Evolutionary conservation across 1,140 invertebrate genomes (phyloP), one percentile per base, ranked within the genome.

Genomic region (Tetramorium alpestre): DNA sequence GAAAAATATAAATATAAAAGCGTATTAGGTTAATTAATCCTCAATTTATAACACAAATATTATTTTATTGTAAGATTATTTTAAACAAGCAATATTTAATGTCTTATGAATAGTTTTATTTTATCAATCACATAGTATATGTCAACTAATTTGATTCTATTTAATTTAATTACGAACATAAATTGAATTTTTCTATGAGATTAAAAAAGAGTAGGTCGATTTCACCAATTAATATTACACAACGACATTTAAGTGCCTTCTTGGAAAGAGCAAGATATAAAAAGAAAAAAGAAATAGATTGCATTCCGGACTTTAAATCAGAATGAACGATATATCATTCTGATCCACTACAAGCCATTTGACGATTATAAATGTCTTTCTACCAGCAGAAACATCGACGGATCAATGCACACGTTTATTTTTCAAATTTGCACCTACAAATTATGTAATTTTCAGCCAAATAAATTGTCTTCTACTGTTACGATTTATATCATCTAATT

Each of bases 401-500:
- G n/a, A 25, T 33, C 38, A 1, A 47, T 10, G 38, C 22, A 78
- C 10, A 10, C 13, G 5, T 88, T 54, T 65, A 13, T 38, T 64
- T 49, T 25, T 58, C 25, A 33, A 25, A 7, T n/a, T 13, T n/a
- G n/a, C 44, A 44, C 6, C 28, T 41, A 86, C 69, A 80, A 86
- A 88, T 90, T 90, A 90, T 86, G 56, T 70, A 85, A 70, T 28
- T 62, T 81, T 22, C 54, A 73, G 51, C 75, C 38, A 41, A 11
- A 64, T 33, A 78, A 41, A 76, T 87, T 64, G 51, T 28, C 70
- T 89, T 69, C 77, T 73, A 69, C 64, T 84, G 69, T 87, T 91
- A 33, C 11, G 6, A 86, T 91, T 93, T 88, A 90, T 7, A 0
- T 13, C 6, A 88, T 72, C 80, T 33, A 4, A 78, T 89, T 88